Conservation (phyloP, 30 jellyfish, hydroid and myxozoan genomes). For the Turritopsis rubra region DNA sequence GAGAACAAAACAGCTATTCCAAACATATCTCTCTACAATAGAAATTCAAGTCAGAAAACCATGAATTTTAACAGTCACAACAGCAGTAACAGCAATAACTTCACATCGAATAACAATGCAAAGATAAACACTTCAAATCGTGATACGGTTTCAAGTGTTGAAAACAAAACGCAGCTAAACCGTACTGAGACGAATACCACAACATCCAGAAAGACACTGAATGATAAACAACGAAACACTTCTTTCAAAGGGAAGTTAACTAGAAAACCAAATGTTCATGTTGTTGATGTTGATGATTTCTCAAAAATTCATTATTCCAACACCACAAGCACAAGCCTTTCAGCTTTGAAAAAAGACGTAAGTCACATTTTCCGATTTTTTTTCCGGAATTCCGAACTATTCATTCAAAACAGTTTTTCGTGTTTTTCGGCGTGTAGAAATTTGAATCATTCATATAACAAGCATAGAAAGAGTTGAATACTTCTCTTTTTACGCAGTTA, state of each 20-base stretch:
- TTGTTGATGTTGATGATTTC: constrained; percentile 12
- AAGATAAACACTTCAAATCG: neutral
- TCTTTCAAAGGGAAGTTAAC: neutral
- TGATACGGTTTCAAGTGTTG: neutral
- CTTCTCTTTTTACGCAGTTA: too few species aligned
- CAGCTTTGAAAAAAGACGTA: constrained; percentile 4
- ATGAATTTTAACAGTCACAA: neutral
- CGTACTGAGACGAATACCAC: neutral
- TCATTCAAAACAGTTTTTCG: too few species aligned
- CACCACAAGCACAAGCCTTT: neutral
- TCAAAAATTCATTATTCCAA: neutral
- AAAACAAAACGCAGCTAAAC: neutral
- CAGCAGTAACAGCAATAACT: neutral
- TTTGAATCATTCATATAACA: too few species aligned
- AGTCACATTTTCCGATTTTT: neutral
- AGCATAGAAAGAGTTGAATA: too few species aligned
- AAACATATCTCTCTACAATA: neutral
- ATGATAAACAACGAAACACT: neutral
- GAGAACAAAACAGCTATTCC: neutral
- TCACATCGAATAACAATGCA: too few species aligned
- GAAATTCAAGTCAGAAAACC: neutral
- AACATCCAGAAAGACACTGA: neutral
- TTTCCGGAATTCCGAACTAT: too few species aligned
- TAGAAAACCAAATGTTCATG: neutral
- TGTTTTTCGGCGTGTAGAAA: too few species aligned